Base-by-base conservation (phyloP, 2,113 vertebrate species). In the Eira barbara region DNA sequence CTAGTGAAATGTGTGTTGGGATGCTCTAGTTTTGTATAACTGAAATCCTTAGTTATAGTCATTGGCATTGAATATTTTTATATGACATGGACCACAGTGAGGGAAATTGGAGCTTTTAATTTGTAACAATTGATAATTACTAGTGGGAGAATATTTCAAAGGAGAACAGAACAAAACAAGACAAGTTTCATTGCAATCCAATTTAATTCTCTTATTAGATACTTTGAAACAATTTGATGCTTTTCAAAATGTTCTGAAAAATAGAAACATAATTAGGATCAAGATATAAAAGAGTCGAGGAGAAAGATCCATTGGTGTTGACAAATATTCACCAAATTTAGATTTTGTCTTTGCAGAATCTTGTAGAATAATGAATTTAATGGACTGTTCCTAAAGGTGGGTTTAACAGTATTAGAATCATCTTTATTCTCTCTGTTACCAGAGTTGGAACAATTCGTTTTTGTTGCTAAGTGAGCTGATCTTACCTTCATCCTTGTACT, bases 201-300 rank as follows among this genome's bases (percentile, higher is more conserved):
- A 95, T 76, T 97, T 93, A 93, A 81, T 82, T 94, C 80, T 91
- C 55, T 81, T 80, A 80, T 91, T 93, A 89, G 25, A 91, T 55
- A 76, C 21, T 91, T 93, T 85, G 84, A 89, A 80, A 78, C 31
- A 89, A 61, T 91, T 67, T 92, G 27, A 39, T 94, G 17, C 6
- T 84, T 96, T 95, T 97, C 20, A 84, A 80, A 94, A 86, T 92
- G 78, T 94, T 81, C 20, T 88, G 18, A 79, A 79, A 81, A 93
- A 39, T 49, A 78, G 42, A 81, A 71, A 45, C n/a, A 67, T 47
- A 74, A 63, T 76, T 81, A 93, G 91, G 42, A 67, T 59, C 6
- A 95, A 93, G 34, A 74, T 78, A 95, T 36, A 73, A 80, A 91
- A 92, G 63, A 80, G 84, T 74, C 7, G 45, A 80, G 57, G 42